Evolutionary conservation across 2,113 vertebrate species (phyloP).

Genomic region (Syngnathus floridae): DNA sequence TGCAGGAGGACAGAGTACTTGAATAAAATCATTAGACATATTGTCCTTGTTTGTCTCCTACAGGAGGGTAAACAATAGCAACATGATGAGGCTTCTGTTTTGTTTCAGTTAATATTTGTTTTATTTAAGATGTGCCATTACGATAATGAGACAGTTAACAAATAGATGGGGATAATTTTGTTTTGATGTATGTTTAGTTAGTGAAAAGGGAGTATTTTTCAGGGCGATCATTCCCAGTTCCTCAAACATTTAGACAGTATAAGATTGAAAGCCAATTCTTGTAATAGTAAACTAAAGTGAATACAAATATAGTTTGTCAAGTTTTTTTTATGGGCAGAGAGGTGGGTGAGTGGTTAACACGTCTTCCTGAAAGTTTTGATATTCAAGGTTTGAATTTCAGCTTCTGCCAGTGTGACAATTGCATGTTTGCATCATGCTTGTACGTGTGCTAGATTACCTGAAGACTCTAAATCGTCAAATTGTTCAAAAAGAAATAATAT

Average conservation of each 20-base stretch:
- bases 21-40: slow-evolving; percentile 31
- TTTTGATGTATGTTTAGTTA: neutral
- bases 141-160: neutral
- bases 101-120: neutral
- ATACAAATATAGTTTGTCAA: neutral
- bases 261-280: neutral
- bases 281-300: neutral
- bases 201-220: neutral
- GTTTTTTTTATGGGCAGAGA: neutral
- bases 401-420: no score
- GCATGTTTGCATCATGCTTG: no score
- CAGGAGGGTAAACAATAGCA: slow-evolving; percentile 8
- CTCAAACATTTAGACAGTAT: neutral
- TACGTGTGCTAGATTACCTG: no score
- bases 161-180: neutral
- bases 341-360: neutral
- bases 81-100: neutral
- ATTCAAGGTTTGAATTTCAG: no score
- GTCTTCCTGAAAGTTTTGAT: neutral
- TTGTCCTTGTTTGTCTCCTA: slow-evolving; percentile 28
- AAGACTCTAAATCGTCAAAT: no score
- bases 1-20: slow-evolving; percentile 14
- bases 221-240: neutral
- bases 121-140: neutral
- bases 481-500: no score